Evolutionary conservation across 2,113 vertebrate species (phyloP).

Genomic region (Rhinichthys klamathensis): DNA sequence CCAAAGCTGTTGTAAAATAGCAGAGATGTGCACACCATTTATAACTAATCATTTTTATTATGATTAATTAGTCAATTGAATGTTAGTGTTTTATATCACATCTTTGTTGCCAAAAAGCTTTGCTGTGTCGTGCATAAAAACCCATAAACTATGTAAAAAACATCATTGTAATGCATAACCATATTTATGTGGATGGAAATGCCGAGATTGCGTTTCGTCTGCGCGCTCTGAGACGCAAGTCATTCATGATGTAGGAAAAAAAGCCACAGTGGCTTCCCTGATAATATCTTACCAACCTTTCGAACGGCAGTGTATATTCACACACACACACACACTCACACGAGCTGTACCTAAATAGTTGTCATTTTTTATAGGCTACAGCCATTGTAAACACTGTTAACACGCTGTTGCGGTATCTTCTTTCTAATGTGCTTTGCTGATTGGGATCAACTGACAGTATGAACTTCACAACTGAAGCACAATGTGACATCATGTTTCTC

Average conservation of each 20-base stretch:
- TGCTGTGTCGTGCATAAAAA: no score
- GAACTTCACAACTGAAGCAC: slow-evolving; percentile 28
- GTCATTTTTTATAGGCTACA: neutral
- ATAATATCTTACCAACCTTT: no score
- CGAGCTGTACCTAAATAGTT: no score
- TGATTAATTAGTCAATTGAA: neutral
- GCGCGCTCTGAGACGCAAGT: no score
- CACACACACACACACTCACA: no score
- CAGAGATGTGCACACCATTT: neutral
- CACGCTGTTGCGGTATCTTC: neutral
- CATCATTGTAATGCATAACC: neutral
- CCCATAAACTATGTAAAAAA: neutral
- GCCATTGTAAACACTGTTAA: neutral
- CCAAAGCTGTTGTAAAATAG: neutral
- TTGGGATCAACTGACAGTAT: slow-evolving; percentile 4
- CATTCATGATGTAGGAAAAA: no score
- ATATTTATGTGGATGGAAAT: neutral
- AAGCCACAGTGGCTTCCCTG: no score
- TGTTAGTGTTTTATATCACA: no score
- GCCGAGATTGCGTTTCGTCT: no score
- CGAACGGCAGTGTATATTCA: no score
- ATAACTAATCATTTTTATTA: neutral
- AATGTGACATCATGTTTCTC: slow-evolving; percentile 15
- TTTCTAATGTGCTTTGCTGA: neutral
- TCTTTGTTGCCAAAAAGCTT: no score